phyloP scores from a whole-genome alignment of 37 sponge, comb jelly and placozoan genomes.

The Aphrocallistes beatrix region DNA sequence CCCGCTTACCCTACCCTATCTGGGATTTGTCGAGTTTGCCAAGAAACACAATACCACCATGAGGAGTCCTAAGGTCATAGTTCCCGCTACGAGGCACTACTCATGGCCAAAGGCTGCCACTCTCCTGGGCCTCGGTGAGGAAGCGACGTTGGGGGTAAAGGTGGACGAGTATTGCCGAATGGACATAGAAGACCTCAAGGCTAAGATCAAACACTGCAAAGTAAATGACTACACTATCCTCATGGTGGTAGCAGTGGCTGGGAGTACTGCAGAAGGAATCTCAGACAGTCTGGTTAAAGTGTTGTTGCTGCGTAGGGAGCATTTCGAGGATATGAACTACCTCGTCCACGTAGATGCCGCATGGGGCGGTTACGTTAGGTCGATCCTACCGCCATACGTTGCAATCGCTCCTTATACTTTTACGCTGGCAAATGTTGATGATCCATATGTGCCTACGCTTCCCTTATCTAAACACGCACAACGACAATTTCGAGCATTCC shows the following conservation, averaged over 20 bases:
- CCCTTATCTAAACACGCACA: not conserved
- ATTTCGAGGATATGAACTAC: conserved; percentile 19
- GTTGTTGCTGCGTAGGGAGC: not conserved
- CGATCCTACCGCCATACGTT: conserved; percentile 11
- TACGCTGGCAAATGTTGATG: not conserved
- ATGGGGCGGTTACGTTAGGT: conserved; percentile 27
- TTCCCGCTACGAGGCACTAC: conserved; percentile 25
- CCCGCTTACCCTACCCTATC: not conserved
- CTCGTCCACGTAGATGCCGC: conserved; percentile 21
- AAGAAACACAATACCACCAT: not conserved
- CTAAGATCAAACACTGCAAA: not conserved
- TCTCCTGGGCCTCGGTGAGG: conserved; percentile 15
- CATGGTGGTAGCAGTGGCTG: conserved; percentile 18
- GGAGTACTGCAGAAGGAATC: conserved; percentile 6
- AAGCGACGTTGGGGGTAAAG: not conserved
- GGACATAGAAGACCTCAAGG: conserved; percentile 7
- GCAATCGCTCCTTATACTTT: not conserved
- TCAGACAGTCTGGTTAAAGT: not conserved
- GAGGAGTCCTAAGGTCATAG: not conserved
- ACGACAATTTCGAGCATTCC: not conserved
- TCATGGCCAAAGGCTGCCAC: conserved; percentile 29
- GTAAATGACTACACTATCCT: conserved; percentile 5
- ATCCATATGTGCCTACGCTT: not conserved
- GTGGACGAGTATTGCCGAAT: conserved; percentile 18
- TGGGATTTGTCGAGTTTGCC: not conserved